Evolutionary conservation across 2,797 vertebrate genomes (phyloP), one percentile per base, ranked within the genome.

Genomic region (Pantherophis vulpinus): DNA sequence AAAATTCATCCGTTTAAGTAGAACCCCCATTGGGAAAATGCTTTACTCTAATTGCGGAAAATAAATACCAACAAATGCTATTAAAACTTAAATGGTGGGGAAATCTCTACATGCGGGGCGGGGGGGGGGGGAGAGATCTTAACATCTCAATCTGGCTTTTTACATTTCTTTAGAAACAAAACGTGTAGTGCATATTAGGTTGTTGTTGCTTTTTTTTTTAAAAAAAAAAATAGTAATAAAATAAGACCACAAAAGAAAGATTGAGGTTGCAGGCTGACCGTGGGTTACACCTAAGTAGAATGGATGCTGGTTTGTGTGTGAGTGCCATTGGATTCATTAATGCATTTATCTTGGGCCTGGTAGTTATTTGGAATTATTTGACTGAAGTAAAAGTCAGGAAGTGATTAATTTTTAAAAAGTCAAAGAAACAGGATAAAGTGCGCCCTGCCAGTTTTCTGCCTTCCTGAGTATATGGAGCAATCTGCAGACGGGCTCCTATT

Each of bases 1-100:
- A 96, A 98, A 98, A 98, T 98, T 98, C 97, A 98, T 98, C 98
- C 98, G 96, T 95, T 95, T 98, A 98, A 98, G 97, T 98, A 97
- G 98, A 96, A 97, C 97, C 97, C 98, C 98, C 97, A 95, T 95
- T 97, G 98, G 97, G 97, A 97, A 96, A 98, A 97, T 97, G 98
- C 97, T 97, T 95, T 86, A 23, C 90, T 97, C 96, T 98, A 98
- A 98, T 98, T 98, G 97, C 93, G 54, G 97, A 96, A 96, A 97
- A 98, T 97, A 97, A 98, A 98, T 96, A 96, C 96, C 91, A 97
- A 96, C 93, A 94, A 95, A 96, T 9, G 95, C 97, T 95, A 96
- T 97, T 97, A 97, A 97, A 97, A 96, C 94, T 95, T 94, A 91
- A 96, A 95, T 91, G 95, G 94, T 91, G 94, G 90, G 94, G 91